Evolutionary conservation across 2,888 invertebrate genomes (phyloP).

Genomic region (Cosmia trapezina): DNA sequence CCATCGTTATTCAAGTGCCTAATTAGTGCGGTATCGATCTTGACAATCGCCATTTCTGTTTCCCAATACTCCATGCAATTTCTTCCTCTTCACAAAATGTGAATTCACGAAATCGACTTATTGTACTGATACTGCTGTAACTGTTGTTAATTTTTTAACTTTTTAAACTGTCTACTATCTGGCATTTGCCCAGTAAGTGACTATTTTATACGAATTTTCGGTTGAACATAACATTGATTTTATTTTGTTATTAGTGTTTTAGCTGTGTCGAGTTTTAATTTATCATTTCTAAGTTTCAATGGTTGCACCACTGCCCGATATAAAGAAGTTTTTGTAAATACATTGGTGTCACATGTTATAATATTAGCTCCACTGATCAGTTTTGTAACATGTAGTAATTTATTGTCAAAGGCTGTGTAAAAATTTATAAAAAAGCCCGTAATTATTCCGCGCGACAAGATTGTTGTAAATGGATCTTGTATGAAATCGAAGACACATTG

Average conservation of each 20-base stretch:
- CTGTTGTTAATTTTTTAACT: constrained; percentile 45
- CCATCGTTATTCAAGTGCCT: constrained; percentile 63
- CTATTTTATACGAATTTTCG: constrained; percentile 51
- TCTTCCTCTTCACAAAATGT: constrained; percentile 48
- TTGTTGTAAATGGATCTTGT: constrained; percentile 85
- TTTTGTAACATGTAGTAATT: constrained; percentile 89
- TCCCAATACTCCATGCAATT: constrained; percentile 34
- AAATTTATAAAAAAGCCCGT: constrained; percentile 84
- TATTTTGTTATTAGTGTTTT: constrained; percentile 65
- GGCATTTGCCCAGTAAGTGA: constrained; percentile 17
- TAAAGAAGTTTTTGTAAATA: constrained; percentile 87
- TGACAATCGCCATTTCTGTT: constrained; percentile 52
- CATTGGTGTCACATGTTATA: constrained; percentile 85
- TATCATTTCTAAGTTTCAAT: constrained; percentile 61
- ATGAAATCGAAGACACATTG: constrained; percentile 85
- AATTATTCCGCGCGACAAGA: constrained; percentile 81
- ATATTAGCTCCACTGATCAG: constrained; percentile 88
- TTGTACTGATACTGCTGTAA: constrained; percentile 7
- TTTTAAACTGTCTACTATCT: constrained; percentile 37
- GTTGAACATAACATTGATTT: constrained; percentile 63
- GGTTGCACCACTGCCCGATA: constrained; percentile 80
- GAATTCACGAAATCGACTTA: constrained; percentile 53
- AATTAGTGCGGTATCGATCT: constrained; percentile 59
- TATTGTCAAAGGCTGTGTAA: constrained; percentile 90
- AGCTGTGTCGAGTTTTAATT: constrained; percentile 62